Percentiles rank a stretch among this genome's conserved stretches.
Evolutionary conservation across 2,797 vertebrate species (phyloP).

Genomic region (Siniperca undulata): DNA sequence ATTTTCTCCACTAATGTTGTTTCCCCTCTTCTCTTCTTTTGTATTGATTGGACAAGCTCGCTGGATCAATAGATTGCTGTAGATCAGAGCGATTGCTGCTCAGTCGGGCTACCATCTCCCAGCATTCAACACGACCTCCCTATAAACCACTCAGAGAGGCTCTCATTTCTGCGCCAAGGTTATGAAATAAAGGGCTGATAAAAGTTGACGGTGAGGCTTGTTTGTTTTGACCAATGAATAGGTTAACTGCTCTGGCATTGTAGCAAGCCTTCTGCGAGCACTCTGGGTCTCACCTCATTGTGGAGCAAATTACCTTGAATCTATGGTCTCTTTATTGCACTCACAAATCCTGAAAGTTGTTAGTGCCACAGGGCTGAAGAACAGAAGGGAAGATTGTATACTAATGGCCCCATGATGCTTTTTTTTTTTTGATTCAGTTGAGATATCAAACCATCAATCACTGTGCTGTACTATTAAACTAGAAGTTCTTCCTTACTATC

Average conservation of each 20-base stretch:
- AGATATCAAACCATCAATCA: constrained; percentile 71
- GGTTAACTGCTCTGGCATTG: constrained; percentile 77
- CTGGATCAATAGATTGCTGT: constrained; percentile 85
- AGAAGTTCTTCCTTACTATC: constrained; percentile 31
- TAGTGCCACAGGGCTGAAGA: constrained; percentile 73
- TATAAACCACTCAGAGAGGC: constrained; percentile 68
- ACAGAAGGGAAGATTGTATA: constrained; percentile 71
- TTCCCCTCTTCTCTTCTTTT: constrained; percentile 77
- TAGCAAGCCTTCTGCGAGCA: constrained; percentile 61
- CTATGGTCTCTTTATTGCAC: constrained; percentile 80
- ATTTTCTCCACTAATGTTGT: constrained; percentile 84
- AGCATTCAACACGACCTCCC: constrained; percentile 60
- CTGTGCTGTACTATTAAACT: constrained; percentile 43
- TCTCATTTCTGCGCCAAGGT: constrained; percentile 71
- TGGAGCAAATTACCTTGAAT: constrained; percentile 82
- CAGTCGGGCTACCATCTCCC: constrained; percentile 70
- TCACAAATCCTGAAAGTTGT: constrained; percentile 82
- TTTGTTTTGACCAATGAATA: constrained; percentile 83
- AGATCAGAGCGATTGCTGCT: constrained; percentile 80
- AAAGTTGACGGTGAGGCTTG: constrained; percentile 76
- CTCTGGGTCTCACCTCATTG: constrained; percentile 77
- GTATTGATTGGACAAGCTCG: constrained; percentile 82
- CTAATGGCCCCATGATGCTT: constrained; percentile 76
- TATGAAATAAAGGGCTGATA: constrained; percentile 80
- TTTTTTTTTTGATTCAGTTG: constrained; percentile 54